Conservation (phyloP, 2,888 invertebrate genomes). For the Leptinotarsa tumamoca region DNA sequence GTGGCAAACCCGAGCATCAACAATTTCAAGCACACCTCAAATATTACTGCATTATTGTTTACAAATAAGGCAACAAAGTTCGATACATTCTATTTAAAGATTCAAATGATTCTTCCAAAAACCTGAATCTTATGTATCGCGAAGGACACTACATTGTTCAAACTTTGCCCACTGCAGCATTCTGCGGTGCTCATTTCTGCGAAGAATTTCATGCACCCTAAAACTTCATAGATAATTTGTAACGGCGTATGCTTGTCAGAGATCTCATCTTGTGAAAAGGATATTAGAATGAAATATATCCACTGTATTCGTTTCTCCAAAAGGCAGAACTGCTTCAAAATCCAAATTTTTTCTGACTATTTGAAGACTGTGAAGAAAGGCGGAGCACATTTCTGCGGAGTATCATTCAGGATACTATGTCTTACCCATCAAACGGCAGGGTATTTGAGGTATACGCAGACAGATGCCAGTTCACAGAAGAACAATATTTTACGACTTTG, state of each 20-base stretch:
- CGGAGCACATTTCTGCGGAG: background rate
- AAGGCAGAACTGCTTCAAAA: background rate
- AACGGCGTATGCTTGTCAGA: background rate
- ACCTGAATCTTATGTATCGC: conserved; percentile 31
- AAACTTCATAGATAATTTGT: background rate
- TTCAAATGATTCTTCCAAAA: background rate
- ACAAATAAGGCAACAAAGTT: background rate
- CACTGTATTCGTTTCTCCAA: background rate
- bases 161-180: conserved; percentile 35
- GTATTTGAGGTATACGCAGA: conserved; percentile 33
- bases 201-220: conserved; percentile 36
- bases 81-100: background rate
- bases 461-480: conserved; percentile 19
- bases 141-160: conserved; percentile 39
- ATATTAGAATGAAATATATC: background rate
- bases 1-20: background rate
- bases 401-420: background rate
- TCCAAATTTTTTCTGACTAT: background rate
- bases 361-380: background rate
- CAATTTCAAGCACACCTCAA: background rate
- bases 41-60: background rate
- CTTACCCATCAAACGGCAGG: background rate
- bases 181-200: conserved; percentile 38
- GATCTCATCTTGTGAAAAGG: background rate
- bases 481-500: conserved; percentile 36